Evolutionary conservation across 2,113 vertebrate genomes (phyloP).

Genomic region (Salvelinus sp.): DNA sequence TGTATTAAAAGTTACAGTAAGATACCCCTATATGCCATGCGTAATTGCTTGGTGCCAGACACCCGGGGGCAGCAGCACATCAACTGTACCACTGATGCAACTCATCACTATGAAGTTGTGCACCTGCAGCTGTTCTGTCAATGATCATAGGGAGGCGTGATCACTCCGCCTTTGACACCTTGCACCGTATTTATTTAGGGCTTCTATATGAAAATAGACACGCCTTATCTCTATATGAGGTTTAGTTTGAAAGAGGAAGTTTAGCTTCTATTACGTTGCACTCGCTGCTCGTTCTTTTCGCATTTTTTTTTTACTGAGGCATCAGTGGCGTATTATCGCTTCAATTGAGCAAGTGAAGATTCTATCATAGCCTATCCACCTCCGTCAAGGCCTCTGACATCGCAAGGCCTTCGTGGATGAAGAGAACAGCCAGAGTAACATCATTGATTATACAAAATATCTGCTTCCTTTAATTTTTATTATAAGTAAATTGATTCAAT

Average conservation of each 20-base stretch:
- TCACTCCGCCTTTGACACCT: conserved; percentile 17
- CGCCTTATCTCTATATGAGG: conserved; percentile 67
- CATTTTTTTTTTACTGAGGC: conserved; percentile 35
- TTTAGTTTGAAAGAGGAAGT: conserved; percentile 76
- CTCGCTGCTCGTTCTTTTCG: conserved; percentile 22
- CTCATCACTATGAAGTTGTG: not conserved
- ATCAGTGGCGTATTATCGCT: not conserved
- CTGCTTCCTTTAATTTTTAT: not conserved
- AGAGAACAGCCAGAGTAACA: not conserved
- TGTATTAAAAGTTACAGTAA: not conserved
- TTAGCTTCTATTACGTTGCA: conserved; percentile 20
- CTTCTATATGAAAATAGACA: conserved; percentile 53
- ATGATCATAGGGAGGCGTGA: conserved; percentile 55
- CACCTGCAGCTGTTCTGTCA: conserved; percentile 3
- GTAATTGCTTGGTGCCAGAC: conserved; percentile 39
- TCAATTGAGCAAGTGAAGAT: conserved; percentile 28
- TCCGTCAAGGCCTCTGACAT: conserved; percentile 2
- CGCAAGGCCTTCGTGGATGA: conserved; percentile 15
- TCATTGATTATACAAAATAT: not conserved
- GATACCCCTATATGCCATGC: not conserved
- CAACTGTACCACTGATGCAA: not conserved
- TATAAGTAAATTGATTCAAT: conserved; percentile 12
- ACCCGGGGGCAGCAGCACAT: conserved; percentile 71
- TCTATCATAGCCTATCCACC: not conserved
- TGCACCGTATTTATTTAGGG: conserved; percentile 22